These are phyloP conservation scores for Cephus pygmeus DNA, from an alignment of 2,888 invertebrate species.

Conservation along the genomic window DNA sequence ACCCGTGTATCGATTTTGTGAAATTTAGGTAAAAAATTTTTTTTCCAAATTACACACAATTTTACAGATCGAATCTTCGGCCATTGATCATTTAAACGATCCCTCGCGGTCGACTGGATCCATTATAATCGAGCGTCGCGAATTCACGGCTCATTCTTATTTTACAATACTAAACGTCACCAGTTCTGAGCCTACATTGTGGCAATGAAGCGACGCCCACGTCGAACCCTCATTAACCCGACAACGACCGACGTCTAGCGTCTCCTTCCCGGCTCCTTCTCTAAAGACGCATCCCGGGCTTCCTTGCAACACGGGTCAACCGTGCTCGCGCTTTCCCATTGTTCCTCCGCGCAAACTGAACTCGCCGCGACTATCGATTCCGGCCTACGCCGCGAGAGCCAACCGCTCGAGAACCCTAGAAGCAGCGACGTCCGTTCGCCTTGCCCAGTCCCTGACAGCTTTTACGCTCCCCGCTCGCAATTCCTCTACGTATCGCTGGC, in stretches of 20 bases:
- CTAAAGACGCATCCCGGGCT: not conserved
- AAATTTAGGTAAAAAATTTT: not conserved
- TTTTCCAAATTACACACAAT: too few relatives aligned
- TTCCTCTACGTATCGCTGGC: not conserved
- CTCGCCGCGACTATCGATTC: not conserved
- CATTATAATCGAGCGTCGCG: not conserved
- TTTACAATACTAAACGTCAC: not conserved
- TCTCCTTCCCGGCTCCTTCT: not conserved
- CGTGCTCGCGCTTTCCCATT: not conserved
- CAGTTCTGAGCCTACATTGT: slow-evolving; percentile 16
- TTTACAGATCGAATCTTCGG: not conserved
- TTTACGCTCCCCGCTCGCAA: not conserved
- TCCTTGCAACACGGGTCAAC: not conserved
- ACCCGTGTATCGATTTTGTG: not conserved
- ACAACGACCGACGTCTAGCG: not conserved
- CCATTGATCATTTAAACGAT: not conserved
- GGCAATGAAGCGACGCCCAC: slow-evolving; percentile 39
- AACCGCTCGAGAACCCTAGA: not conserved
- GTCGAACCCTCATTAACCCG: slow-evolving; percentile 33
- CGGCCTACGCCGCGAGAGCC: not conserved
- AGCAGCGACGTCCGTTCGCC: not conserved
- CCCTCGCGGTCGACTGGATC: not conserved
- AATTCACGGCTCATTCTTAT: not conserved
- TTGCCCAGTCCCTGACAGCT: not conserved
- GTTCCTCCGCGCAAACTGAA: not conserved